Base-by-base conservation (phyloP, 2,888 invertebrate species). In the Aplocera efformata region DNA sequence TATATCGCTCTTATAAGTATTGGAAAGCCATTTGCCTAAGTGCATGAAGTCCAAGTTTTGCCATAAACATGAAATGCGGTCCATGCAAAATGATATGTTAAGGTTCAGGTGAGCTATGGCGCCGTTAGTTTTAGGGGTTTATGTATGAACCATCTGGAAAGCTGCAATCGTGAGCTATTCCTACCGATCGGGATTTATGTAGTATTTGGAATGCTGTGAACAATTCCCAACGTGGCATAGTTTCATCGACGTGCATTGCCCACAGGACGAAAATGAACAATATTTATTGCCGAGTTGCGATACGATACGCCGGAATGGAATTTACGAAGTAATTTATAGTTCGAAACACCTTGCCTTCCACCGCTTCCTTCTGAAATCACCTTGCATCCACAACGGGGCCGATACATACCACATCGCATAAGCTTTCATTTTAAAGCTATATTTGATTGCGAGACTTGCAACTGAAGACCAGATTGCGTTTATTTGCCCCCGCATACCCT, bases 1-100 rank as follows among this genome's bases (percentile, higher is more conserved):
- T 66, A 74, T 74, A 78, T 68, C 60, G 71, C 73, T 74, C 64
- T 81, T 82, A 77, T 79, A 84, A 84, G 79, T 85, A 86, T 88
- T 80, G 83, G 79, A 84, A 88, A 85, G 71, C 84, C 83, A 88
- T 86, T 88, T 83, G 70, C 80, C 71, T 88, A 83, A 88, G 86
- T 86, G 84, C 84, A 83, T 76, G 79, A 74, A 83, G 80, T 79
- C 75, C 72, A 85, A 86, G 81, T 85, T 88, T 83, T 74, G 75
- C 80, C 72, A 84, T 88, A 85, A 85, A 83, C 85, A 83, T 84
- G 82, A 85, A 81, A 80, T 79, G 85, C 81, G 81, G 73, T 75
- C 67, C 68, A 70, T 72, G 69, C 73, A 76, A 78, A 79, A 81
- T 84, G 83, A 85, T 84, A 82, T 82, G 82, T 82, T 78, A 73